Base-by-base conservation (phyloP, 2,797 vertebrate species). In the Lepus townsendii region DNA sequence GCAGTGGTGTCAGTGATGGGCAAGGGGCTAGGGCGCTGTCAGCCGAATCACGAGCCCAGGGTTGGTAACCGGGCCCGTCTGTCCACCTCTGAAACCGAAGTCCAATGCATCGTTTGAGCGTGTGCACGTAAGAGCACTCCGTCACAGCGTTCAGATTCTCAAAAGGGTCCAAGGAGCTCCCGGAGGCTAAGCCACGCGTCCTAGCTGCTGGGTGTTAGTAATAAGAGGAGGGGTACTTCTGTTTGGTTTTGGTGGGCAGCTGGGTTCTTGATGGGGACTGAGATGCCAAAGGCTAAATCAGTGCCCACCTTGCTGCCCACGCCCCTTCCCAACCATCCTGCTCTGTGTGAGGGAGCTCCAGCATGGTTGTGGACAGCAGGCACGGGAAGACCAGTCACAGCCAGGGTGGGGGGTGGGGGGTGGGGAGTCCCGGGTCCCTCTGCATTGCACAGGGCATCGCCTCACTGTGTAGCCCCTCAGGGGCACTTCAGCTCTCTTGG, bases 61-160 rank as follows among this genome's bases (percentile, higher is more conserved):
- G 20, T 35, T 32, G 38, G 84, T 66, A 27, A 75, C 35, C 11
- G 20, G n/a, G 22, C 27, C 19, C 54, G 2, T 60, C 7, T 57
- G 0, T 6, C 7, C 8, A 7, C 27, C 38, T 73, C 71, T 57
- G 63, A 32, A 78, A 8, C 7, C 26, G 54, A 72, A 57, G 22
- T 27, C 22, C 20, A 54, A 16, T 16, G 26, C 3, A 50, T 50
- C 16, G 30, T 65, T 88, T 57, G 35, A 32, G 20, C 24, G 20
- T 22, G 30, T 7, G 35, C 0, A 1, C 8, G 12, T 5, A 63
- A 50, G 27, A 69, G 62, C 50, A 4, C 35, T 63, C 32, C 13
- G 54, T 27, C 19, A 17, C 5, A 17, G 7, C 60, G 52, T 69
- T 32, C 27, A 69, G 79, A 68, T 17, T 66, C 42, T 52, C 24